Base-by-base conservation (phyloP, 2,888 invertebrate genomes). In the Ischnus inquisitorius region DNA sequence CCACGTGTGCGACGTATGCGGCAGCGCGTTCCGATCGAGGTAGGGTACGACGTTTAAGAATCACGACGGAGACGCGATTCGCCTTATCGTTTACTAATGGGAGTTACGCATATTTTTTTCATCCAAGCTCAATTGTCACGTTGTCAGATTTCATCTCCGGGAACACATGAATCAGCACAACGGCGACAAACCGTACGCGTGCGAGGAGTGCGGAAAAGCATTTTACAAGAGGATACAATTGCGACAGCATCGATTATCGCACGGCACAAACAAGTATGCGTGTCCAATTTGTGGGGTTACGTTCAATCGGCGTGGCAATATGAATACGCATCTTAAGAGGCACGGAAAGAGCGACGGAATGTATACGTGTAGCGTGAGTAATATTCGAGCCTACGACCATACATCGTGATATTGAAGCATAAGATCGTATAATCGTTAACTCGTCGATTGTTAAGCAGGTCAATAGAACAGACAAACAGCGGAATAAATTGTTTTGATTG, bases 161-260 rank as follows among this genome's bases (percentile, higher is more conserved):
- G 94, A 94, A 68, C 95, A 95, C 85, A 92, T 94, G 91, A 93
- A 94, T 77, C 92, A 93, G 10, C 95, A 95, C 85, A 92, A 91
- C 62, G 92, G 88, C 3, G 89, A 89, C 48, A 90, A 88, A 64
- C 93, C 93, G 0, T 93, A 93, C 80, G 82, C 89, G 1, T 94
- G 94, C 79, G 92, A 93, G 3, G 89, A 92, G 48, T 94, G 94
- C 85, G 91, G 90, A 2, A 94, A 94, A 87, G 90, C 91, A 8
- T 94, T 94, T 88, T 91, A 89, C 57, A 92, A 91, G 76, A 89
- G 92, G 65, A 91, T 92, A 68, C 93, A 93, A 85, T 87, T 93
- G 74, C 87, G 92, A 22, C 93, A 93, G 68, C 93, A 93, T 77
- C 88, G 87, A 69, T 87, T 91, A 12, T 90, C 91, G 1, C 93